Evolutionary conservation across 2,113 vertebrate genomes (phyloP), one percentile per base, ranked within the genome.

Genomic region (Percopsis transmontana): DNA sequence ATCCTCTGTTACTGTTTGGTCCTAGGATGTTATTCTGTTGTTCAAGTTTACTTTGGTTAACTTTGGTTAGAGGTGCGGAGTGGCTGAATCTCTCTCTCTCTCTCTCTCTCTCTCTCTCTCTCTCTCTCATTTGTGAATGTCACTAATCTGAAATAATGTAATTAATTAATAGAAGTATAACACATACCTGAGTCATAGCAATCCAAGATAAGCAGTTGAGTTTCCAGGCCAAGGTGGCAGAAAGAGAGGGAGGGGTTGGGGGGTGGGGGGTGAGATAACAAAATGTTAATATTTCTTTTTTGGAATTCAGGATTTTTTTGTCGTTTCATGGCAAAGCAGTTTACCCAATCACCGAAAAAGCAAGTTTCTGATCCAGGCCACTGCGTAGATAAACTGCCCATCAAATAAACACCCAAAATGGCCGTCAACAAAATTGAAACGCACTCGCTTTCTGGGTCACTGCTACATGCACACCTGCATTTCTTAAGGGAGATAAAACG

Each of bases 181-280:
- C 53, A 89, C 91, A 85, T 86, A 87, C 87, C 88, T 91, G 87
- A 79, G 40, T 62, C 70, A 52, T 52, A 39, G 13, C 40, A 54
- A 68, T 69, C 69, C 60, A 68, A 69, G 62, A 47, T 13, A 47
- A 55, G 41, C 44, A 50, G 76, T 73, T 19, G 58, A 60, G 70
- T 63, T 71, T 82, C 76, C 82, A 75, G 53, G 61, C 19, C 54
- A 58, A 21, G 53, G 45, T 14, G 58, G 38, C 50, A 47, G 44
- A 12, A 40, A 68, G 45, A 60, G 10, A 56, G 58, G 42, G 48
- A 70, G 39, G 67, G 23, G 41, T 21, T 21, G 42, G 45, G 23
- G 69, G 15, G 69, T 21, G 13, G 21, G 19, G 24, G n/a, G 38
- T 10, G 45, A 14, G 12, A 39, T 47, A 79, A 57, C 33, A 56